Conservation (phyloP, 2,888 invertebrate species). For the Drosophila diplacantha region DNA sequence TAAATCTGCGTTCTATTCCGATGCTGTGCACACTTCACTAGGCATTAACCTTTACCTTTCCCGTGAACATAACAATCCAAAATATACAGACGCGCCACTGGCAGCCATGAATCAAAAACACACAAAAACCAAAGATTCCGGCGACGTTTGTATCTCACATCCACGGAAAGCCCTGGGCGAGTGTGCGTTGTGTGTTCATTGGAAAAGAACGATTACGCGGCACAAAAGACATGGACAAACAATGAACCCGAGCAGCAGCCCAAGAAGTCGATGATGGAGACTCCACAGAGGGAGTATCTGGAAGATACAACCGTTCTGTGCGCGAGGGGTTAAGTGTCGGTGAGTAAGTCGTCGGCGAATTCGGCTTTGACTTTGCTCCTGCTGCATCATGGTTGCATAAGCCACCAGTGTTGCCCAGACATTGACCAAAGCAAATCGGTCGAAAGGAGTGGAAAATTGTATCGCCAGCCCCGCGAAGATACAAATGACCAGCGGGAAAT, state of each 20-base stretch:
- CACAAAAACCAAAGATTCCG: conserved; percentile 57
- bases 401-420: conserved; percentile 33
- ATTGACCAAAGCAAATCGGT: conserved; percentile 59
- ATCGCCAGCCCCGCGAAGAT: conserved; percentile 36
- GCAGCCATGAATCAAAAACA: conserved; percentile 64
- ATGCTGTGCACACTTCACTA: conserved; percentile 70
- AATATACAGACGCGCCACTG: conserved; percentile 32
- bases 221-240: conserved; percentile 67
- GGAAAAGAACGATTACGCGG: conserved; percentile 71
- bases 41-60: conserved; percentile 66
- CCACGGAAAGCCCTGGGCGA: conserved; percentile 32
- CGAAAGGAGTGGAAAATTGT: conserved; percentile 66
- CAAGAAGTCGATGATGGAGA: conserved; percentile 35
- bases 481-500: conserved; percentile 10
- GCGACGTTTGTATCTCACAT: conserved; percentile 64
- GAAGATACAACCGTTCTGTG: conserved; percentile 3
- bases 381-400: conserved; percentile 65
- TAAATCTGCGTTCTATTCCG: conserved; percentile 40
- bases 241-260: conserved; percentile 45
- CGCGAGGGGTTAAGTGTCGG: conserved; percentile 18
- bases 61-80: conserved; percentile 57
- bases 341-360: conserved; percentile 54
- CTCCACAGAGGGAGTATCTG: conserved; percentile 28
- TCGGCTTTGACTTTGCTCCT: conserved; percentile 40
- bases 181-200: conserved; percentile 52